Evolutionary conservation across 2,113 vertebrate genomes (phyloP).

Genomic region (Nannobrachium achirus): DNA sequence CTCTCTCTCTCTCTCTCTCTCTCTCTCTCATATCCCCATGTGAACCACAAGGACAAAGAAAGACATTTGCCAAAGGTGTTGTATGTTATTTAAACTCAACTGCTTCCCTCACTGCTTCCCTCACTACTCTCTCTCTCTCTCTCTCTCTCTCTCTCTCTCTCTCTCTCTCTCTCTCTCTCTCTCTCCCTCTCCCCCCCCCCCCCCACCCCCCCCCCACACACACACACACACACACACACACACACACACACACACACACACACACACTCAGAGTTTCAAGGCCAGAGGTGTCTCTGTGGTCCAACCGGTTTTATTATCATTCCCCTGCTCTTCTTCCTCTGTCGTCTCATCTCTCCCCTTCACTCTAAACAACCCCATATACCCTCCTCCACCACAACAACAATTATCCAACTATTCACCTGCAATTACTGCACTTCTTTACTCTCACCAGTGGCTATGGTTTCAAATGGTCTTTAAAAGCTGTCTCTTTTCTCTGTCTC

Average conservation of each 20-base stretch:
- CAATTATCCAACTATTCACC: too few species aligned
- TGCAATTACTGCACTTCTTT: too few species aligned
- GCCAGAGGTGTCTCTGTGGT: slow-evolving; percentile 39
- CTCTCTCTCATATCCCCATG: slow-evolving; percentile 5
- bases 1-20: slow-evolving; percentile 15
- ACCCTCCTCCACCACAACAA: too few species aligned
- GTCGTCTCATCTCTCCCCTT: background rate
- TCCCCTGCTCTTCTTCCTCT: background rate
- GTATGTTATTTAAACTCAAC: background rate
- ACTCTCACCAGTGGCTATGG: too few species aligned
- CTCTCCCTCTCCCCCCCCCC: background rate
- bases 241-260: slow-evolving; percentile 43
- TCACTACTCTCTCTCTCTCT: background rate
- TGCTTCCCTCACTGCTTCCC: background rate
- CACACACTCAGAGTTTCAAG: slow-evolving; percentile 51
- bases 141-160: background rate
- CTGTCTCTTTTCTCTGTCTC: background rate
- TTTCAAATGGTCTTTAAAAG: too few species aligned
- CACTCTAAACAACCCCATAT: background rate
- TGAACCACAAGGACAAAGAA: slow-evolving; percentile 37
- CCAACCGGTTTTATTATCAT: slow-evolving; percentile 7
- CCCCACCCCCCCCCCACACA: slow-evolving; percentile 7
- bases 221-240: slow-evolving; percentile 19
- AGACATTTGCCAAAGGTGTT: slow-evolving; percentile 20
- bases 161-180: slow-evolving; percentile 1